phyloP scores from a whole-genome alignment of 2,113 vertebrate genomes.

The Dasyurus viverrinus region DNA sequence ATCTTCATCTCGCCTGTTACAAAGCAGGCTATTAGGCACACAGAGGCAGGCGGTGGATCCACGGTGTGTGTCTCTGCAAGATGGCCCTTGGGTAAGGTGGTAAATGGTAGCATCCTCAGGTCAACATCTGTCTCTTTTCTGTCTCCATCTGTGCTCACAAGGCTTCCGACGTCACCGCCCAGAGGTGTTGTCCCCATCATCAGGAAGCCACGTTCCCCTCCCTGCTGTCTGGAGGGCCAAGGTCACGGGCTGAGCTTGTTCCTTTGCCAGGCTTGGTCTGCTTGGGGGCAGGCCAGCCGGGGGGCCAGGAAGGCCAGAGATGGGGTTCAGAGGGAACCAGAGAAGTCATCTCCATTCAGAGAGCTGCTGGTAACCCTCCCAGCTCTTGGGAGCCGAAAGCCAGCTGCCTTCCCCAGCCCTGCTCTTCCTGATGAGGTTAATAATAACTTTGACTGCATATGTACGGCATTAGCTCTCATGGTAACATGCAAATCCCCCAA shows the following conservation, averaged over 20 bases:
- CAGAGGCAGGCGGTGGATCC: background rate
- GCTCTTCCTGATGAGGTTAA: slow-evolving; percentile 84
- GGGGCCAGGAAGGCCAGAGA: background rate
- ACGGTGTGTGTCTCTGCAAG: background rate
- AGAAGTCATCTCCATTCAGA: background rate
- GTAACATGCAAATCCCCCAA: slow-evolving; percentile 85
- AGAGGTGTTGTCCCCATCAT: background rate
- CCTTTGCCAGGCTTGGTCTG: background rate
- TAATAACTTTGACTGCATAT: slow-evolving; percentile 86
- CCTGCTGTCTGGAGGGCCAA: background rate
- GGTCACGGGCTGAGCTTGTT: background rate
- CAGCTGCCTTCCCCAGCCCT: slow-evolving; percentile 80
- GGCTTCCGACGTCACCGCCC: background rate
- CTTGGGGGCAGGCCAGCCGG: too few species aligned
- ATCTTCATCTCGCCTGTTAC: background rate
- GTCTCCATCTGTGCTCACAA: background rate
- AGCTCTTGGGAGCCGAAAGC: slow-evolving; percentile 65
- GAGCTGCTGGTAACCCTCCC: background rate
- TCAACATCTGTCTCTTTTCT: background rate
- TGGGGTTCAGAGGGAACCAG: background rate
- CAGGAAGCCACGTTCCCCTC: background rate
- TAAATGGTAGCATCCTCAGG: background rate
- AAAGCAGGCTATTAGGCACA: background rate
- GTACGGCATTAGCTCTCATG: slow-evolving; percentile 84
- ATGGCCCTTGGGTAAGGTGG: background rate